Base-by-base conservation (phyloP, 2,888 invertebrate species). In the Coenonympha glycerion region DNA sequence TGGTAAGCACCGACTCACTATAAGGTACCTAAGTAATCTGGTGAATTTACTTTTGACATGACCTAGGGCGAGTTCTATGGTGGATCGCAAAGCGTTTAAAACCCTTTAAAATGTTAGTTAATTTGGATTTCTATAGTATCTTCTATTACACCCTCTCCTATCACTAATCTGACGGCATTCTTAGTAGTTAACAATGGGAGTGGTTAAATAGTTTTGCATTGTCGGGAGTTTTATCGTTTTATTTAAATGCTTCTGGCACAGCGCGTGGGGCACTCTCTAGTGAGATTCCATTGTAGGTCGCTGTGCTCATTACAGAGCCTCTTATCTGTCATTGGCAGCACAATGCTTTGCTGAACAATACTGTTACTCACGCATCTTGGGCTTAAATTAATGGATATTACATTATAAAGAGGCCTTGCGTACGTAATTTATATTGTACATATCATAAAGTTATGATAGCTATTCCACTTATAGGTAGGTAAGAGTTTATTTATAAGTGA, bases 261-360 rank as follows among this genome's bases (percentile, higher is more conserved):
- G 61, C 56, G 57, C 64, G 67, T 64, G 62, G 57, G 53, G 48
- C 52, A n/a, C n/a, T n/a, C n/a, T n/a, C 58, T 61, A 59, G 56
- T 57, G 66, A 71, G 71, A 74, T 71, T 69, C 74, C 69, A 72
- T 74, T 79, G 73, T 78, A 68, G 69, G 64, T 67, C 64, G 70
- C 68, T 69, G 73, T 62, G 66, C 71, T 76, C 76, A 75, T 79
- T 78, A 76, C 76, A 61, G 68, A 13, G 24, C 15, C 69, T 74
- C 78, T 84, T 84, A 84, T 83, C 83, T 83, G 81, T 79, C 80
- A 81, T 79, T 83, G 78, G 76, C 77, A 79, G 75, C 68, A 82
- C 76, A 81, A 77, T 75, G 73, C 72, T 64, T 65, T 68, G 64
- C 66, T 64, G 64, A 74, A 79, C 76, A 78, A 76, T 75, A 71